Base-by-base conservation (phyloP, 1,140 invertebrate genomes). In the Acromyrmex echinatior region DNA sequence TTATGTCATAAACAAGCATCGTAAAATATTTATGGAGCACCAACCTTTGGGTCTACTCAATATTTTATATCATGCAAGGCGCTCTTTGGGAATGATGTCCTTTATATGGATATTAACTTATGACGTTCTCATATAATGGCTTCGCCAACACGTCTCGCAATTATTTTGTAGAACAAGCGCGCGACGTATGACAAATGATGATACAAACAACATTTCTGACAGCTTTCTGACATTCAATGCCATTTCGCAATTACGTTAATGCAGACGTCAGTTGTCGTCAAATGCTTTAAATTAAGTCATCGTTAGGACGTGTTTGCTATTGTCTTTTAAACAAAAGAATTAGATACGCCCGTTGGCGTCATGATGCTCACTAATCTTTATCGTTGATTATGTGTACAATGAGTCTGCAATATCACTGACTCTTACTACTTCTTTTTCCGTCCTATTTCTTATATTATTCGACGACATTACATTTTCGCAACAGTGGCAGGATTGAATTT, bases 191-290 rank as follows among this genome's bases (percentile, higher is more conserved):
- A 80, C 49, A 53, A 12, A 70, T 56, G 51, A 66, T 56, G 62
- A 31, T 18, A 31, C 25, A 31, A 73, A 49, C 45, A 16, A 35
- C 0, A 14, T 21, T 5, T 25, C 25, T 25, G 25, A 25, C 25
- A 25, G 16, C 31, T n/a, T 71, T 12, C 28, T 21, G n/a, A 18
- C n/a, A 45, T 78, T 78, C 25, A 39, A 66, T 14, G 31, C 28
- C 49, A 31, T n/a, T 28, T 31, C 3, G 78, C 49, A 81, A 81
- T 81, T 81, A 81, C 39, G 21, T 39, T 68, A 81, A 81, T 21
- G n/a, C 39, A 58, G 78, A 70, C n/a, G 31, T 68, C 62, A 56
- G 78, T 35, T 49, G n/a, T 56, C 18, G n/a, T 25, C 65, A 68
- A 70, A 71, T 3, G 65, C 9, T 58, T 56, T 56, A 68, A 81